Evolutionary conservation across 2,888 invertebrate species (phyloP), one percentile per base, ranked within the genome.

Genomic region (Lymantria dispar): DNA sequence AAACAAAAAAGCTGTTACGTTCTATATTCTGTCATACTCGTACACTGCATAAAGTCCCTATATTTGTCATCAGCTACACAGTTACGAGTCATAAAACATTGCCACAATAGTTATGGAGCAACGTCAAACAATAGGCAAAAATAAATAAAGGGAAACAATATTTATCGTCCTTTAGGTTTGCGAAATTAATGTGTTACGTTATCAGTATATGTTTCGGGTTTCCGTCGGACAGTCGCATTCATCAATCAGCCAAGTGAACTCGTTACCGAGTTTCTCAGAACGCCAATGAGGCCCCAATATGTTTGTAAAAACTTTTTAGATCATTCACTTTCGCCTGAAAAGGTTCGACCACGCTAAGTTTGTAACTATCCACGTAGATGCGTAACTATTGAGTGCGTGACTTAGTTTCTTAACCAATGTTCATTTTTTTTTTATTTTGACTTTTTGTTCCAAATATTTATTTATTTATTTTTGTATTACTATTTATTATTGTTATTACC

Each of bases 241-340:
- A 89, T 89, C 88, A 89, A 88, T 89, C 88, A 88, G 78, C 64
- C 66, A 82, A 76, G 80, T 82, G 83, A 88, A 87, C 87, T 88
- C 83, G 86, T 87, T 87, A 85, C 85, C 64, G 85, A 87, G 85
- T 87, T 85, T 58, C 68, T 72, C 64, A 78, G 75, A 83, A 78
- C 72, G 68, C 74, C 80, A 80, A 81, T 83, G 84, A 79, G 80
- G 71, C 68, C 68, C 67, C 22, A 69, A 80, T 85, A 80, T 84
- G 80, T 85, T 80, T 77, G 80, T 71, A 70, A 71, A 76, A 89
- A 88, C 78, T 89, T 89, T 87, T 83, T 76, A 82, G 86, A 90
- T 88, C 87, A 86, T 79, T 89, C 88, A 89, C 86, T 86, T 79
- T 77, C 84, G 80, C 81, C 68, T 71, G 78, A 77, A 78, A 79